Evolutionary conservation across 2,888 invertebrate genomes (phyloP).

Genomic region (Euplagia quadripunctaria): DNA sequence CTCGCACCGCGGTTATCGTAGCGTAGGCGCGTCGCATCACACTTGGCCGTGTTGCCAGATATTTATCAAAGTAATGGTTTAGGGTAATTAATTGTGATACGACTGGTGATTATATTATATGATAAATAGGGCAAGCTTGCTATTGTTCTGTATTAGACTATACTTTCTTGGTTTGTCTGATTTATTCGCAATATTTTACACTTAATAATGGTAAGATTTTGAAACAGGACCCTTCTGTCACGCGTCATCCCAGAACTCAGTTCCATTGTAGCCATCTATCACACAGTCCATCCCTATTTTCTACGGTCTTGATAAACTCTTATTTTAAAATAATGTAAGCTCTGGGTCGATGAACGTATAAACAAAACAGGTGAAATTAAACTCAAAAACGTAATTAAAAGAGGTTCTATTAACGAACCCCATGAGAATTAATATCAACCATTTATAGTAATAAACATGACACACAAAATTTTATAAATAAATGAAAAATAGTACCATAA

Average conservation of each 20-base stretch:
- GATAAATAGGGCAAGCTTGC: constrained; percentile 25
- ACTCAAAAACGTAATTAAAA: too few species aligned
- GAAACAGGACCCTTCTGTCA: background rate
- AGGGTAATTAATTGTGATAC: constrained; percentile 45
- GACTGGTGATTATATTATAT: constrained; percentile 22
- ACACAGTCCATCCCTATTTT: background rate
- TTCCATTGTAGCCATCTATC: background rate
- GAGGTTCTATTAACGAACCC: too few species aligned
- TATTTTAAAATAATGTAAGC: background rate
- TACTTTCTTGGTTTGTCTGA: background rate
- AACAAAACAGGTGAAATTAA: too few species aligned
- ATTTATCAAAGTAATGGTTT: constrained; percentile 38
- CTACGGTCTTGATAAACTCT: background rate
- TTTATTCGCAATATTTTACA: background rate
- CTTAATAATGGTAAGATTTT: background rate
- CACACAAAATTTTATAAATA: background rate
- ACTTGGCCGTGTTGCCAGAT: constrained; percentile 65
- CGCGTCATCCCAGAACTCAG: background rate
- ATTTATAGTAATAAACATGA: too few species aligned
- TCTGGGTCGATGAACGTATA: too few species aligned
- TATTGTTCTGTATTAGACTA: background rate
- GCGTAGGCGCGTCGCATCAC: constrained; percentile 63
- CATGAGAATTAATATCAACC: too few species aligned
- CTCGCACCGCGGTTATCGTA: constrained; percentile 78
- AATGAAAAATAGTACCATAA: background rate